A percentile compares a stretch with the other conserved stretches of the same genome.
Evolutionary conservation across 2,113 vertebrate genomes (phyloP).

Genomic region (Perccottus glenii): DNA sequence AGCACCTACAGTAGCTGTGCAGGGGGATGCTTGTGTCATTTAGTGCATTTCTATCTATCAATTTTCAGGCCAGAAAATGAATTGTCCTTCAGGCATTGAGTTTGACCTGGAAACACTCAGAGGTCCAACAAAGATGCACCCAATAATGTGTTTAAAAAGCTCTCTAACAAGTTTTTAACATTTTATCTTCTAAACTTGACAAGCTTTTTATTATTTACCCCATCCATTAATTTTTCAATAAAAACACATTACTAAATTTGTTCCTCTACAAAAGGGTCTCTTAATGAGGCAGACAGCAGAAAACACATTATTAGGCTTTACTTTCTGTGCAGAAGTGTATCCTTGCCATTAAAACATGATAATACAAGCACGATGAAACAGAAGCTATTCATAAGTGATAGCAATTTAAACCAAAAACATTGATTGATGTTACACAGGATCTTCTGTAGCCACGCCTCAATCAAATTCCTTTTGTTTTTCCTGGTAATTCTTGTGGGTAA

Average conservation of each 20-base stretch:
- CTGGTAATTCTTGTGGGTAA: constrained; percentile 5
- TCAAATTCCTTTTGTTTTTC: constrained; percentile 24
- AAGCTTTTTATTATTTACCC: constrained; percentile 37
- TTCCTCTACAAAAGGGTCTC: not conserved
- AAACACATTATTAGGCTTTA: not conserved
- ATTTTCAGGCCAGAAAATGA: not conserved
- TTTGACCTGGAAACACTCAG: constrained; percentile 11
- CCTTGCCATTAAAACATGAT: not conserved
- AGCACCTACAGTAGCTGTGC: too few relatives aligned
- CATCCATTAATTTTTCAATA: constrained; percentile 7
- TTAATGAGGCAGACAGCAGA: not conserved
- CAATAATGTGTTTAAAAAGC: constrained; percentile 24
- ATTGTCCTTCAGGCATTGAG: constrained; percentile 13
- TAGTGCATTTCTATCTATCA: too few relatives aligned
- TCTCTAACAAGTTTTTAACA: constrained; percentile 11
- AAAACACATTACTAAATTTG: constrained; percentile 27
- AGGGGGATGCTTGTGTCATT: too few relatives aligned
- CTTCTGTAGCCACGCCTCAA: constrained; percentile 4
- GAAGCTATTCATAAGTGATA: not conserved
- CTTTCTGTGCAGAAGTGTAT: not conserved
- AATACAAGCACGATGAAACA: not conserved
- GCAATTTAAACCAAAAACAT: not conserved
- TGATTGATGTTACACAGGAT: constrained; percentile 1
- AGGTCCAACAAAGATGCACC: constrained; percentile 11
- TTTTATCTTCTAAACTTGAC: constrained; percentile 43